Evolutionary conservation across 2,888 invertebrate genomes (phyloP).

Genomic region (Holacanthella duospinosa): DNA sequence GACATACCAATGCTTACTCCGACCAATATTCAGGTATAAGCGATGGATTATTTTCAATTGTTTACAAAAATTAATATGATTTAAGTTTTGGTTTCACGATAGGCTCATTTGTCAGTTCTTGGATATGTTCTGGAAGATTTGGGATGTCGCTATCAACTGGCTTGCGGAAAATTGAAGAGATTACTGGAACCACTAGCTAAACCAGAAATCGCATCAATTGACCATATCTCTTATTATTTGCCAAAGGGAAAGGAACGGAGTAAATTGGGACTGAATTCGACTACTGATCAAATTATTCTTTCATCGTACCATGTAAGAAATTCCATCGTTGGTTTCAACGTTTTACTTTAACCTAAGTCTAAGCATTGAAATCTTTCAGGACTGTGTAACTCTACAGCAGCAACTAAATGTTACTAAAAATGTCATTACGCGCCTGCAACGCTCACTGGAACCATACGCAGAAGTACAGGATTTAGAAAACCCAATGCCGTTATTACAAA

Average conservation of each 20-base stretch:
- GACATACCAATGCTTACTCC: constrained; percentile 34
- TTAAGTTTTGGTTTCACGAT: constrained; percentile 36
- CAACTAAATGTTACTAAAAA: constrained; percentile 74
- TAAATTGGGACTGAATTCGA: constrained; percentile 46
- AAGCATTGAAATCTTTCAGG: constrained; percentile 45
- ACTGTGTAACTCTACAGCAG: constrained; percentile 77
- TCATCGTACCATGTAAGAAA: constrained; percentile 47
- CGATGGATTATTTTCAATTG: not conserved
- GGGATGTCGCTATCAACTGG: constrained; percentile 67
- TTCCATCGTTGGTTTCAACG: constrained; percentile 1
- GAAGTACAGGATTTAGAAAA: not conserved
- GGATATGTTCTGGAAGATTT: constrained; percentile 66
- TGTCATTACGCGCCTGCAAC: constrained; percentile 63
- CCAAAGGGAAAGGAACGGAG: constrained; percentile 50
- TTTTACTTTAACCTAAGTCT: not conserved
- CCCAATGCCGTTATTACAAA: constrained; percentile 19
- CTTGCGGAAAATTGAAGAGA: constrained; percentile 71
- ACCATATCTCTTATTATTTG: constrained; percentile 73
- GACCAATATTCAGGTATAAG: constrained; percentile 36
- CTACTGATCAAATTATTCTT: constrained; percentile 48
- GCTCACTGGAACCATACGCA: constrained; percentile 41
- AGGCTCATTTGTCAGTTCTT: constrained; percentile 54
- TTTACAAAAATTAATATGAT: not conserved
- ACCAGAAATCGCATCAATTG: constrained; percentile 67
- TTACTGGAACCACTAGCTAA: constrained; percentile 65